phyloP scores from a whole-genome alignment of 1,140 invertebrate genomes.

The Cheumatopsyche charites region DNA sequence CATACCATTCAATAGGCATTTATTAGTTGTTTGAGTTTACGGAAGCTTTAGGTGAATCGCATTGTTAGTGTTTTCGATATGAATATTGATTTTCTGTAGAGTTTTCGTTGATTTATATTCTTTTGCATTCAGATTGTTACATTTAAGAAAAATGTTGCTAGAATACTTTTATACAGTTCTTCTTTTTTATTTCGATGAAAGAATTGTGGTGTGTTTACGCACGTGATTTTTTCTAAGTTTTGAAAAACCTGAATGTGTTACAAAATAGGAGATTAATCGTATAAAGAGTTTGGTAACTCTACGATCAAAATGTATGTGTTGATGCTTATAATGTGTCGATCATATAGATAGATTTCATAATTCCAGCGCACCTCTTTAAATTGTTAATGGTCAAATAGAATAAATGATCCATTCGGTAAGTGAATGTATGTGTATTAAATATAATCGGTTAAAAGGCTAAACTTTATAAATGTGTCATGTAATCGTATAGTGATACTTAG shows the following conservation, averaged over 20 bases:
- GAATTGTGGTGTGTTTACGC: background rate
- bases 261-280: too few relatives aligned
- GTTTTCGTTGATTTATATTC: too few relatives aligned
- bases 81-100: too few relatives aligned
- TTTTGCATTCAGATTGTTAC: too few relatives aligned
- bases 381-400: constrained; percentile 8
- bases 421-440: constrained; percentile 28
- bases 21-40: too few relatives aligned
- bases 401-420: constrained; percentile 24
- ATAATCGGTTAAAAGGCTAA: constrained; percentile 28
- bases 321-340: too few relatives aligned
- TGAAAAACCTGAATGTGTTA: background rate
- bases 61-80: too few relatives aligned
- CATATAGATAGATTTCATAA: background rate
- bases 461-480: constrained; percentile 24
- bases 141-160: too few relatives aligned
- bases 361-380: background rate
- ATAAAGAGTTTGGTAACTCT: too few relatives aligned
- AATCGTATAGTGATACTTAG: constrained; percentile 34
- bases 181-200: background rate
- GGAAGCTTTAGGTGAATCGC: too few relatives aligned
- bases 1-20: too few relatives aligned
- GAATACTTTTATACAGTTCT: background rate
- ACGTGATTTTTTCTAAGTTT: background rate
- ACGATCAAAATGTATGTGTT: too few relatives aligned